Base-by-base conservation (phyloP, 2,797 vertebrate genomes). In the Galagoides demidoff region DNA sequence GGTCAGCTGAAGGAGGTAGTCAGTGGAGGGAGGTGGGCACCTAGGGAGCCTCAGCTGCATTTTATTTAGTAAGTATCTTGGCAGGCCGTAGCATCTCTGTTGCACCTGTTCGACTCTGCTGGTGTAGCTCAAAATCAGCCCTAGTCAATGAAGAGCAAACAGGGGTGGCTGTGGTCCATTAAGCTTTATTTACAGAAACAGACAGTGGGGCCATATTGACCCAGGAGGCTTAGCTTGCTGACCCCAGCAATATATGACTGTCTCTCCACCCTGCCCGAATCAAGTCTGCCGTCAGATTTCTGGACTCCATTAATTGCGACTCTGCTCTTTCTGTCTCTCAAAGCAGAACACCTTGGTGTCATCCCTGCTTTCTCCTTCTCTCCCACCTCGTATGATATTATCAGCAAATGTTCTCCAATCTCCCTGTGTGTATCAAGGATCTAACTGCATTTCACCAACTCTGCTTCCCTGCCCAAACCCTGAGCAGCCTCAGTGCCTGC, bases 231-330 rank as follows among this genome's bases (percentile, higher is more conserved):
- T 29, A 7, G 29, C 23, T 37, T 8, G 0, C 29, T 16, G 22
- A 17, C 13, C n/a, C 25, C 7, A 9, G 27, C n/a, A 52, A 0
- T 12, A 8, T 0, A 11, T 17, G 34, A 10, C 6, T 0, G 0
- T 1, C 20, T 14, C 27, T 55, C 14, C 3, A 8, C 0, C 25
- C 7, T 57, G 13, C 11, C 78, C 4, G 2, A 37, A 22, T 59
- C 1, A 19, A 52, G 22, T 39, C 6, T 37, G 9, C 70, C 31
- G 1, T 57, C 63, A 73, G 20, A 31, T 22, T 78, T 66, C 37
- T 27, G 0, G 3, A 19, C 14, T 23, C 61, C 9, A 5, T 52
- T 10, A 29, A 49, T 5, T 45, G 6, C 1, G 23, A 16, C 23
- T 10, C 34, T 3, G 6, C 12, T 19, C 23, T 49, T 43, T 83